phyloP scores from a whole-genome alignment of 2,888 invertebrate species.

The Cephus pulcher region DNA sequence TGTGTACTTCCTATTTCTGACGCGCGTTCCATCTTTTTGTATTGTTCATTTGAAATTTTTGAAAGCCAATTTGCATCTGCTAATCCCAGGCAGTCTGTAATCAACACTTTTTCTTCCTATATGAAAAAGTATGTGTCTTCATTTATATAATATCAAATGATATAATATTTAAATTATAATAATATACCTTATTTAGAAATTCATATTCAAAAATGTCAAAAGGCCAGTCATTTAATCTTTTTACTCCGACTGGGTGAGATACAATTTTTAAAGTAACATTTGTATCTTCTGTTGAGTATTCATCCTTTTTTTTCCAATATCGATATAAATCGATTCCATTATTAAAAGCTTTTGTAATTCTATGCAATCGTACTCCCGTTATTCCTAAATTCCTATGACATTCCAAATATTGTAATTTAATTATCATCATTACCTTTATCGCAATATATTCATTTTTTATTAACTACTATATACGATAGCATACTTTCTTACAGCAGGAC shows the following conservation, averaged over 20 bases:
- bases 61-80: constrained; percentile 28
- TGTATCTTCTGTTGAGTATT: constrained; percentile 2
- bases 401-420: neutral
- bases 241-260: constrained; percentile 17
- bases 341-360: constrained; percentile 32
- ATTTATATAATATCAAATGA: neutral
- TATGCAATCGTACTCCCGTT: constrained; percentile 24
- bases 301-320: neutral
- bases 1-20: neutral
- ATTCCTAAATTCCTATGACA: constrained; percentile 24
- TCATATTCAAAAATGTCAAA: constrained; percentile 27
- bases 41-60: constrained; percentile 13
- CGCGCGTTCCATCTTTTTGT: neutral
- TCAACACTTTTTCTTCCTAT: constrained; percentile 25
- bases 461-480: neutral
- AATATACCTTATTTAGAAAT: constrained; percentile 18
- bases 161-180: neutral
- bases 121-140: neutral
- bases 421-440: neutral
- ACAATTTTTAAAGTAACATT: constrained; percentile 26
- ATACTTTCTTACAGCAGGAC: constrained; percentile 29
- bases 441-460: neutral
- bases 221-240: constrained; percentile 32
- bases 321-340: constrained; percentile 22
- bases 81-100: constrained; percentile 35